Evolutionary conservation across 2,113 vertebrate species (phyloP).

Genomic region (Cyprinodon variegatus): DNA sequence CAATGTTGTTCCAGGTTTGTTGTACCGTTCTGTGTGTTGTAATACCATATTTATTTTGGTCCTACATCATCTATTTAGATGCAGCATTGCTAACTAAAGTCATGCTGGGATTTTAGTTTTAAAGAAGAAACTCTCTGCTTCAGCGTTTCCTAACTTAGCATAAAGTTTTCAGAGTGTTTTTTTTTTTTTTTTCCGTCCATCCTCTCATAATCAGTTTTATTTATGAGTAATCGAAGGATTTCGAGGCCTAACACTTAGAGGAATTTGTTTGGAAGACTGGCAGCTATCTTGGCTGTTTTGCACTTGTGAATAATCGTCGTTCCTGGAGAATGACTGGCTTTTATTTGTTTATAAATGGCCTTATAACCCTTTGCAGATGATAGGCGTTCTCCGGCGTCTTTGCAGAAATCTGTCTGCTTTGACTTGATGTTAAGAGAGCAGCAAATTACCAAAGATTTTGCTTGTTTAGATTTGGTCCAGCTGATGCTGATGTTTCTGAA

Average conservation of each 20-base stretch:
- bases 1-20: no score
- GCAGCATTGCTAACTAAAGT: no score
- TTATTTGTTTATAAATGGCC: background rate
- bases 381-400: background rate
- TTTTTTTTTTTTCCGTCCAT: no score
- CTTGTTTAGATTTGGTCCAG: background rate
- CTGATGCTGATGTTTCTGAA: no score
- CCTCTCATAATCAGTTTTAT: no score
- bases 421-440: background rate
- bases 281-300: background rate
- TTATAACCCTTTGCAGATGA: background rate
- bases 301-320: background rate
- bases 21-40: background rate
- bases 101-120: no score
- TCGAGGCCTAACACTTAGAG: no score
- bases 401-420: background rate
- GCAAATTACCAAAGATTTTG: background rate
- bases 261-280: background rate
- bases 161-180: background rate
- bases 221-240: background rate
- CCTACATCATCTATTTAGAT: no score
- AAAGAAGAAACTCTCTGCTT: no score
- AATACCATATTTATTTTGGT: background rate
- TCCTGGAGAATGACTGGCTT: background rate
- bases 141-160: no score